A percentile compares a stretch with the other conserved stretches of the same genome.
Evolutionary conservation across 2,888 invertebrate genomes (phyloP).

Genomic region (Ecliptopera silaceata): DNA sequence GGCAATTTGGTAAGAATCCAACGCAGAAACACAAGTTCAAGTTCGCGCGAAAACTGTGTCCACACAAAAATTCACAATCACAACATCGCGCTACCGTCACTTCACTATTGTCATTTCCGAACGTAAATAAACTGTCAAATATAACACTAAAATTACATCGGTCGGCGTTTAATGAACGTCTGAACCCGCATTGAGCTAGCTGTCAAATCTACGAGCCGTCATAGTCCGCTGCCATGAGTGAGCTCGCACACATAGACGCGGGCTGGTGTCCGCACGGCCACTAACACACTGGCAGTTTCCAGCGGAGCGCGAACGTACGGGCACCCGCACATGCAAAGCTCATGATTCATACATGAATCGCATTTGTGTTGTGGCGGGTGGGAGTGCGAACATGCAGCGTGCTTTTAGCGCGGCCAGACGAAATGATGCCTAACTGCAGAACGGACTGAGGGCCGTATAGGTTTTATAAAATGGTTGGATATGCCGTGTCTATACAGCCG

Average conservation of each 20-base stretch:
- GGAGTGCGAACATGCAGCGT: constrained; percentile 82
- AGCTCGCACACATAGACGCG: constrained; percentile 72
- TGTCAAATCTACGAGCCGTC: constrained; percentile 84
- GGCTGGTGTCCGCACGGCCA: constrained; percentile 69
- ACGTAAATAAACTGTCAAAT: constrained; percentile 67
- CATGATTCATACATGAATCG: constrained; percentile 73
- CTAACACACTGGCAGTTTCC: constrained; percentile 79
- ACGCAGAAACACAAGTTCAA: constrained; percentile 59
- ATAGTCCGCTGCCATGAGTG: constrained; percentile 83
- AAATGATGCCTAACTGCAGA: constrained; percentile 78
- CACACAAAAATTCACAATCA: constrained; percentile 45
- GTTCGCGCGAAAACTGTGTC: constrained; percentile 65
- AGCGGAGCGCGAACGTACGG: constrained; percentile 73
- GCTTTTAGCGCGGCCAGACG: constrained; percentile 80
- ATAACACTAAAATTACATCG: constrained; percentile 77
- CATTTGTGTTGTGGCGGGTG: constrained; percentile 76
- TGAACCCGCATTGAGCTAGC: constrained; percentile 84
- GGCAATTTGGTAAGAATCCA: constrained; percentile 54
- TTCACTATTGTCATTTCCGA: constrained; percentile 58
- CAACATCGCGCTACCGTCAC: constrained; percentile 44
- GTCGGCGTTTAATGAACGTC: constrained; percentile 80
- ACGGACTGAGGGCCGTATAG: constrained; percentile 68
- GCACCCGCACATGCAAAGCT: constrained; percentile 62
- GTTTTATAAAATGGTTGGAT: constrained; percentile 77
- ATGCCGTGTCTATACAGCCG: constrained; percentile 71